These are phyloP conservation scores for Stegodyphus dumicola DNA, from an alignment of 1,140 invertebrate genomes.

Conservation along the genomic window DNA sequence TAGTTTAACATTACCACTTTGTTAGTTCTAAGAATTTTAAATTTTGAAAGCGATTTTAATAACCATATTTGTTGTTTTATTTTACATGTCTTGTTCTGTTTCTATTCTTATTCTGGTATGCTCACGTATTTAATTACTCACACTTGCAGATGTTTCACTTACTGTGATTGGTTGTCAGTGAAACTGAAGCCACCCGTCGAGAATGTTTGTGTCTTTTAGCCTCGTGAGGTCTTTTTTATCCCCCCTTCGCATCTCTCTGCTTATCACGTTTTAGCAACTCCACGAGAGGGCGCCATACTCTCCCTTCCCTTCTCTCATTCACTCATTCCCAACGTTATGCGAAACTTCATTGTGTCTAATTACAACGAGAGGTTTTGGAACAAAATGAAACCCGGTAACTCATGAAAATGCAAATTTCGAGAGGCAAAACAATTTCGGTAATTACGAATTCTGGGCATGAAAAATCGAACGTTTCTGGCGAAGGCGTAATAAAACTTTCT, in stretches of 20 bases:
- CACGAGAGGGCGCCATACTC: not conserved
- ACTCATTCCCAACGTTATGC: not conserved
- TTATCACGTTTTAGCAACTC: slow-evolving; percentile 31
- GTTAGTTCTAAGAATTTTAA: no score
- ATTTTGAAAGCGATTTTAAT: no score
- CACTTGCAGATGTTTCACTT: no score
- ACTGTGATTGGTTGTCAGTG: not conserved
- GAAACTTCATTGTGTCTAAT: slow-evolving; percentile 59
- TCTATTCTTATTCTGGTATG: not conserved
- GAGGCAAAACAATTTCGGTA: slow-evolving; percentile 55
- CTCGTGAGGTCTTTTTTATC: not conserved
- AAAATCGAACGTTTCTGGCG: slow-evolving; percentile 16
- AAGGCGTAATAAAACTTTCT: slow-evolving; percentile 25
- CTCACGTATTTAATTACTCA: not conserved
- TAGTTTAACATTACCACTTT: no score
- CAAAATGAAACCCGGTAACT: slow-evolving; percentile 51
- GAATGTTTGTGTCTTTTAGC: no score
- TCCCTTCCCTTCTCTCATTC: not conserved
- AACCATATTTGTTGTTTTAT: no score
- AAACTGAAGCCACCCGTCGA: not conserved
- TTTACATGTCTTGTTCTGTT: no score
- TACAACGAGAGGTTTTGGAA: slow-evolving; percentile 40
- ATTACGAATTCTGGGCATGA: slow-evolving; percentile 57
- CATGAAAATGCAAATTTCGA: slow-evolving; percentile 57
- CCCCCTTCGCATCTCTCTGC: not conserved